Evolutionary conservation across 2,797 vertebrate species (phyloP), one percentile per base, ranked within the genome.

Genomic region (Mormyrus hasselquistii): DNA sequence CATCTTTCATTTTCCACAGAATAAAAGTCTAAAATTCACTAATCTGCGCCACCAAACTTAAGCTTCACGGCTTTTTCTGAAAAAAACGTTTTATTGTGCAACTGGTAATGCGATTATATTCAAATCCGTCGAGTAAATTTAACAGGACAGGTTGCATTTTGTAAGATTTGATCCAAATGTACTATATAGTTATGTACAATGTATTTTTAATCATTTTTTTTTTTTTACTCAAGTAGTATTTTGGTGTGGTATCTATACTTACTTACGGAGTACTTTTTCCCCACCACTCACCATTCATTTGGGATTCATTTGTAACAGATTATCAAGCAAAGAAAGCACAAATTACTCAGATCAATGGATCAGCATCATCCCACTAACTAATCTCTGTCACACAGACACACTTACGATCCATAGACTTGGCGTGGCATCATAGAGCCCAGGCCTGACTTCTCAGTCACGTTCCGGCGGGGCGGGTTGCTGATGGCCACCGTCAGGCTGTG

Each of bases 381-480:
- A 44, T n/a, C 59, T 69, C 4, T 16, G 29, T 6, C 59, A 29
- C 47, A 50, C 82, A 50, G 38, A 25, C 82, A 50, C 59, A 98
- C 99, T 98, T 94, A 99, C 99, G 96, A 93, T 94, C 98, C 98
- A 0, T 96, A 97, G 0, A 90, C 55, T 91, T 97, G 97, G 0
- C 96, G 95, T 0, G 96, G 95, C 14, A 92, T 90, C 3, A 90
- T n/a, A 14, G 96, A 65, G 0, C 93, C 89, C 41, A 44, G 53
- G 0, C 93, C 4, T 0, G 95, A 88, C 76, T 93, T 96, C 1
- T 97, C 96, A 0, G 94, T 93, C 14, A 88, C 38, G 86, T 93
- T 97, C 87, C 98, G 96, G 19, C 96, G 93, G 0, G 99, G 99
- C 0, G 99, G 99, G 89, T 99, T 99, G 90, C 98, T 99, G 91